Percentiles rank a stretch among this genome's conserved stretches.
Conservation (phyloP, 2,888 invertebrate species). For the Encarsia formosa region DNA sequence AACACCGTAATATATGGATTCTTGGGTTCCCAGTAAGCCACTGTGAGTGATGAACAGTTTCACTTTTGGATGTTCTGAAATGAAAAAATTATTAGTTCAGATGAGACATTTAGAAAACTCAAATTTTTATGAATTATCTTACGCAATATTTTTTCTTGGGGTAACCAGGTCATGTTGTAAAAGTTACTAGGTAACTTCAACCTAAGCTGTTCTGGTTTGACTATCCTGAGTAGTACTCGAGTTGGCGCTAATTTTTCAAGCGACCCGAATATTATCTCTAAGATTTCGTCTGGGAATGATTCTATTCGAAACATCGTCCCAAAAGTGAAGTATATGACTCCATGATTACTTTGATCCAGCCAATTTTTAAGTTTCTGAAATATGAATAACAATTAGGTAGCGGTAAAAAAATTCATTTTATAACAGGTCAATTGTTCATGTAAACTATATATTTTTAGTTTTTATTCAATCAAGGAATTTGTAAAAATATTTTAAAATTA, state of each 20-base stretch:
- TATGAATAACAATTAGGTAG: not conserved
- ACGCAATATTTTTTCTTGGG: slow-evolving; percentile 42
- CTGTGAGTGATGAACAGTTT: slow-evolving; percentile 46
- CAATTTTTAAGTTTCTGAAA: slow-evolving; percentile 42
- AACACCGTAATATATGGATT: slow-evolving; percentile 42
- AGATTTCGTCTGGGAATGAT: slow-evolving; percentile 32
- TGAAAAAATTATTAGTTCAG: too few species aligned
- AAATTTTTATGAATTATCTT: slow-evolving; percentile 20
- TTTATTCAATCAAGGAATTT: not conserved
- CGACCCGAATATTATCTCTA: slow-evolving; percentile 37
- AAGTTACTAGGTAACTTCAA: slow-evolving; percentile 40
- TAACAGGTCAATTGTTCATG: not conserved
- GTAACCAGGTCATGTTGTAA: slow-evolving; percentile 36
- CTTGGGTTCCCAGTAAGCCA: slow-evolving; percentile 44
- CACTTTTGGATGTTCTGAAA: slow-evolving; percentile 43
- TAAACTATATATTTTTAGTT: not conserved
- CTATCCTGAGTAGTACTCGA: slow-evolving; percentile 40
- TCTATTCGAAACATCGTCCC: slow-evolving; percentile 45
- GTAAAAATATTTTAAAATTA: not conserved
- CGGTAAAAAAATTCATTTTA: not conserved
- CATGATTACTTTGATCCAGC: slow-evolving; percentile 42
- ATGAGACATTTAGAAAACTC: not conserved
- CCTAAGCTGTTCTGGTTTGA: slow-evolving; percentile 33
- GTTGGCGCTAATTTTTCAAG: slow-evolving; percentile 40
- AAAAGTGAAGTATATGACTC: slow-evolving; percentile 45